A percentile compares a stretch with the other conserved stretches of the same genome.
Evolutionary conservation across 2,113 vertebrate genomes (phyloP).

Genomic region (Salminus brasiliensis): DNA sequence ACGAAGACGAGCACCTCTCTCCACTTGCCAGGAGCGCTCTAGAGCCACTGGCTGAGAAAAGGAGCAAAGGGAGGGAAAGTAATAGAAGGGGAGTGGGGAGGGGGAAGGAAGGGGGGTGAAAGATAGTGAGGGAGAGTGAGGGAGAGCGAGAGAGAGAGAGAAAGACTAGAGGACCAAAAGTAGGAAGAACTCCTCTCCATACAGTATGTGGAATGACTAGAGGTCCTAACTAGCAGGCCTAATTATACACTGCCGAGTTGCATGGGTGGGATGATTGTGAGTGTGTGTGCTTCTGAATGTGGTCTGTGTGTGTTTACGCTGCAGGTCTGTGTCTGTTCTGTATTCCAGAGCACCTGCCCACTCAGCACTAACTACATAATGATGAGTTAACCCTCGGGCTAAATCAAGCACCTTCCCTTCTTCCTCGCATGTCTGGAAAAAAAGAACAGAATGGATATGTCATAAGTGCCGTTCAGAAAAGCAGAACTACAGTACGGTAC

Average conservation of each 20-base stretch:
- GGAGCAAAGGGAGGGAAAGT: conserved; percentile 10
- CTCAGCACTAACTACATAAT: conserved; percentile 34
- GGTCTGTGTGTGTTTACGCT: conserved; percentile 30
- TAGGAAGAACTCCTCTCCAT: conserved; percentile 26
- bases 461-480: too few relatives aligned
- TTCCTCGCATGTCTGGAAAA: background rate
- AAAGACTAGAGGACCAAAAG: conserved; percentile 15
- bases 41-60: conserved; percentile 14
- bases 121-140: background rate
- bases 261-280: conserved; percentile 59
- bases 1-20: conserved; percentile 15
- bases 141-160: conserved; percentile 10
- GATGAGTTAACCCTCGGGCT: conserved; percentile 8
- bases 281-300: conserved; percentile 25
- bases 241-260: conserved; percentile 50
- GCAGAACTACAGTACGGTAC: background rate
- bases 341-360: conserved; percentile 4
- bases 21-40: conserved; percentile 21
- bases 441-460: background rate
- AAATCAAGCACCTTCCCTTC: conserved; percentile 34
- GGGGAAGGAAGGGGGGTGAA: background rate
- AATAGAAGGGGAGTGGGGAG: conserved; percentile 14
- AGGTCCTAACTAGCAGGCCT: conserved; percentile 48
- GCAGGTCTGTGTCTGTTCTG: conserved; percentile 36
- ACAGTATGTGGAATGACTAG: background rate